Evolutionary conservation across 1,140 invertebrate genomes (phyloP).

Genomic region (Drosophila carrolli): DNA sequence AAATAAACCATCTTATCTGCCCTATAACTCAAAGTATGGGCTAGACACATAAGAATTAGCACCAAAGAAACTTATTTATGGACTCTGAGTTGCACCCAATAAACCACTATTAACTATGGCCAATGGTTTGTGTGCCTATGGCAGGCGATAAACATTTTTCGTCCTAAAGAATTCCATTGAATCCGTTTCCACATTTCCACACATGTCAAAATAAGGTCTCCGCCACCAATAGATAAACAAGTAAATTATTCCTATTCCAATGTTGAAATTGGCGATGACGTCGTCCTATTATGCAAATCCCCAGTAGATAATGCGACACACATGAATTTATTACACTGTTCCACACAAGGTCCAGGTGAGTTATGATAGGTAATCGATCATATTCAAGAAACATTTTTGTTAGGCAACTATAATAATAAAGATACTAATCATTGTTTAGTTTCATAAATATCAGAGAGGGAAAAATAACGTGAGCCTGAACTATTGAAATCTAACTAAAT

Average conservation of each 20-base stretch:
- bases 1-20: too few relatives aligned
- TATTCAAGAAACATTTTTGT: background rate
- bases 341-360: constrained; percentile 13
- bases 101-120: constrained; percentile 17
- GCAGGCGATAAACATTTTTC: constrained; percentile 31
- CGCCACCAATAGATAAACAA: constrained; percentile 37
- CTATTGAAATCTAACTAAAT: too few relatives aligned
- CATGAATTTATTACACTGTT: constrained; percentile 63
- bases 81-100: constrained; percentile 13
- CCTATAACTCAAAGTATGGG: background rate
- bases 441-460: too few relatives aligned
- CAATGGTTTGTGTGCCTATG: constrained; percentile 11
- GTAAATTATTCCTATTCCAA: constrained; percentile 28
- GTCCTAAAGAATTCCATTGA: constrained; percentile 25
- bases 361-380: constrained; percentile 52
- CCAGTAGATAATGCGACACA: constrained; percentile 16
- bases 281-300: constrained; percentile 64
- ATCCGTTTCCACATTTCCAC: constrained; percentile 31
- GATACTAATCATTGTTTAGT: too few relatives aligned
- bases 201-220: constrained; percentile 50
- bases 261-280: constrained; percentile 69
- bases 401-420: constrained; percentile 4
- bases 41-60: background rate
- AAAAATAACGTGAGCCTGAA: too few relatives aligned
- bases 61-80: constrained; percentile 18